Base-by-base conservation (phyloP, 2,797 vertebrate genomes). In the Sciaenops ocellatus region DNA sequence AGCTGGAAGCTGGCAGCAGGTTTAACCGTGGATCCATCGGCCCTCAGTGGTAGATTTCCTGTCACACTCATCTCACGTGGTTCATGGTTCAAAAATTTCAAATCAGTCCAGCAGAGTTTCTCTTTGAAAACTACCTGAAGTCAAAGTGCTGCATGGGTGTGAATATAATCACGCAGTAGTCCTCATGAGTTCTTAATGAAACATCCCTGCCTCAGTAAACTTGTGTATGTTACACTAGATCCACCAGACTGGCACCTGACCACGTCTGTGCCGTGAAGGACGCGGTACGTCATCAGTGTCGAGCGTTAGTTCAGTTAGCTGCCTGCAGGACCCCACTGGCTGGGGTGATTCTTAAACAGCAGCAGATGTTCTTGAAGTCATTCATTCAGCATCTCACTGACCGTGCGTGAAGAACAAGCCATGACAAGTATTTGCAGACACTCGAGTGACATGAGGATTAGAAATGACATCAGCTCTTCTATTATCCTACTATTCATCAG, bases 271-370 rank as follows among this genome's bases (percentile, higher is more conserved):
- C 5, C 10, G 5, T 67, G 56, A 50, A 52, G 13, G 3, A 22
- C 41, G 42, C 18, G 30, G 30, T 2, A 6, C 7, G 30, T 7
- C 30, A 1, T 24, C 2, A 48, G n/a, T 13, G 46, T 44, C 4
- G 12, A 52, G 76, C 38, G 30, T 34, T 34, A 56, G 57, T 47
- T 50, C 6, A 24, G 46, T 28, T 20, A 63, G 68, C 72, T 76
- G 65, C 22, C 34, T 52, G 26, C 51, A 60, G 28, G 68, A 79
- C 85, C 86, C 89, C 82, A 87, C 85, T 86, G 90, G 86, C 67
- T 87, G 85, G 85, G 88, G 80, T 87, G 61, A 24, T 3, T 56
- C 41, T 56, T 24, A 48, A 15, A 26, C 3, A 42, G 34, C 15
- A 48, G 34, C 15, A 57, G 13, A 38, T 2, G 4, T 7, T 61